phyloP scores from a whole-genome alignment of 2,797 vertebrate species.

The Melanotaenia maccullochi region DNA sequence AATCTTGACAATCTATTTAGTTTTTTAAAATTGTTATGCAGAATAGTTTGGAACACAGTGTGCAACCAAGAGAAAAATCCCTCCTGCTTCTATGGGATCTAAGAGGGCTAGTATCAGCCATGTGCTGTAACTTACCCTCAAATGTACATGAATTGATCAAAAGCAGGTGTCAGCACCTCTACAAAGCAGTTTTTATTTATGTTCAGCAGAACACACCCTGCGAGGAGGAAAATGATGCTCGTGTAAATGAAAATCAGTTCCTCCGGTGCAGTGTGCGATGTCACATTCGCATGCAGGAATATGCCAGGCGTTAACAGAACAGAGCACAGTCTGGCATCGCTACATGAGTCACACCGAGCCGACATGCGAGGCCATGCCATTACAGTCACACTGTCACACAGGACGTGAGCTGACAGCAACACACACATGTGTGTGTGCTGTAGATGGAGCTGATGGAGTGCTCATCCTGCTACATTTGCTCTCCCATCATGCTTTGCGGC shows the following conservation, averaged over 20 bases:
- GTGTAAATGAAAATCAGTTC: slow-evolving; percentile 1
- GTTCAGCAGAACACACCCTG: slow-evolving; percentile 10
- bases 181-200: neutral
- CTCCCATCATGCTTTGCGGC: slow-evolving; percentile 71
- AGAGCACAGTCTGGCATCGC: slow-evolving; percentile 21
- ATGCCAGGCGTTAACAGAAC: slow-evolving; percentile 14
- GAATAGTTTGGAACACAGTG: neutral
- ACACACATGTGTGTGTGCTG: neutral
- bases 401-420: neutral
- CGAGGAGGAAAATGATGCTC: too few relatives aligned
- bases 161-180: neutral
- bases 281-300: slow-evolving; percentile 14
- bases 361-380: slow-evolving; percentile 34
- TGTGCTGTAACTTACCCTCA: neutral
- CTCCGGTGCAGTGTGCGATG: slow-evolving; percentile 23
- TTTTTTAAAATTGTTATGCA: neutral
- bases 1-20: neutral
- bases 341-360: slow-evolving; percentile 50
- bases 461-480: slow-evolving; percentile 29
- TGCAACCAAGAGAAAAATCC: too few relatives aligned
- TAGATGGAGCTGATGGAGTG: slow-evolving; percentile 44
- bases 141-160: neutral
- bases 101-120: too few relatives aligned
- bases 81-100: too few relatives aligned
- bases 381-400: slow-evolving; percentile 28